These are phyloP conservation scores for Sycophila sp. DNA, from an alignment of 1,140 invertebrate species.

Conservation along the genomic window DNA sequence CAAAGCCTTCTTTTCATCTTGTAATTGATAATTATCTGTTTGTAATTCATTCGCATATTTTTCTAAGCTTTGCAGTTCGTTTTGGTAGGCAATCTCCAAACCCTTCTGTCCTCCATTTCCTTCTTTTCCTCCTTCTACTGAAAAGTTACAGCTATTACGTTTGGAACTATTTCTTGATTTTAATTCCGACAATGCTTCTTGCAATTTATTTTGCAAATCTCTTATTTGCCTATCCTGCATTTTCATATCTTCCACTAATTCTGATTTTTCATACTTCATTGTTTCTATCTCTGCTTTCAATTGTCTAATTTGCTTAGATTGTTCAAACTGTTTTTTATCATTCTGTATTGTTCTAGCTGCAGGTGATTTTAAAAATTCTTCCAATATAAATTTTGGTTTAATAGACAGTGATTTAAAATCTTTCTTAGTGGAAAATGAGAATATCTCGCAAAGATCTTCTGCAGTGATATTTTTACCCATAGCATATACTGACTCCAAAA, in stretches of 20 bases:
- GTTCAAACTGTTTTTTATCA: conserved; percentile 53
- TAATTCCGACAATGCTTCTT: conserved; percentile 49
- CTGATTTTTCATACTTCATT: conserved; percentile 57
- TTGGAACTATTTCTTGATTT: conserved; percentile 39
- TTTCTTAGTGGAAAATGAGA: conserved; percentile 35
- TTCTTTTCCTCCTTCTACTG: conserved; percentile 50
- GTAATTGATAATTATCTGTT: conserved; percentile 47
- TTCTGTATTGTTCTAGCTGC: conserved; percentile 49
- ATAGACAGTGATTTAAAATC: conserved; percentile 39
- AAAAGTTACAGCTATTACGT: conserved; percentile 40
- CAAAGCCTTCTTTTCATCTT: conserved; percentile 52
- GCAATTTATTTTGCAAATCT: conserved; percentile 52
- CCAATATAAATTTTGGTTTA: conserved; percentile 42
- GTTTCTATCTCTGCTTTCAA: conserved; percentile 54
- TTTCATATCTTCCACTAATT: conserved; percentile 57
- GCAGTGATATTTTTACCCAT: conserved; percentile 53
- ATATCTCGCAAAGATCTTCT: conserved; percentile 49
- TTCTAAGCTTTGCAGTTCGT: conserved; percentile 54
- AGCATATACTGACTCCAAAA: conserved; percentile 55
- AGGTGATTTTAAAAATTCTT: conserved; percentile 59
- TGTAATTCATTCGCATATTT: conserved; percentile 47
- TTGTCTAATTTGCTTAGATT: conserved; percentile 51
- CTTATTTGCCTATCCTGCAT: conserved; percentile 52
- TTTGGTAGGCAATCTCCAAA: conserved; percentile 49
- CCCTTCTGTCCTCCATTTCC: conserved; percentile 41